Evolutionary conservation across 1,140 invertebrate genomes (phyloP), one percentile per base, ranked within the genome.

Genomic region (Bemisia tabaci): DNA sequence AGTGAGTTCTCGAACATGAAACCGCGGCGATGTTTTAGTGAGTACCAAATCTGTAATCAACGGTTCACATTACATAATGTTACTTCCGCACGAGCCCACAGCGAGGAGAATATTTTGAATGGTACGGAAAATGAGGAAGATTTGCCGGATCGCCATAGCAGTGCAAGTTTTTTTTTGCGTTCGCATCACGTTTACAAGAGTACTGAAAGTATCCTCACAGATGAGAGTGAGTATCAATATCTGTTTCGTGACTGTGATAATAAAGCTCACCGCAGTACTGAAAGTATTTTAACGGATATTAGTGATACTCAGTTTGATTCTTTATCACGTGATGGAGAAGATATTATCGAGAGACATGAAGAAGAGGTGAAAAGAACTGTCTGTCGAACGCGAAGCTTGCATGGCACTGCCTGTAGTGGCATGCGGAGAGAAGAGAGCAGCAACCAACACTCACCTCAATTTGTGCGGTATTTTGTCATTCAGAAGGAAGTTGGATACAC

Each of bases 21-120:
- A 71, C 80, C 86, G 0, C 79, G 86, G 64, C 75, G 87, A 62
- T 86, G 86, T 65, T 80, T 88, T 26, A 88, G 87, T 11, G 87
- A 90, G 71, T 89, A 90, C 73, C 87, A 89, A n/a, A 68, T 1
- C 67, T 71, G 58, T 72, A 67, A 74, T 73, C 33, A 75, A 75
- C 65, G 59, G 67, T 0, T 71, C 72, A 60, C 73, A 70, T 64
- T 67, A 73, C 11, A 58, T 21, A 65, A 17, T 11, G 64, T 58
- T 24, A 65, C 33, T 48, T 48, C 58, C 17, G 59, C 39, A 58
- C 27, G 64, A 26, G 39, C 64, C 12, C 76, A 84, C 64, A 89
- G 87, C 67, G 87, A 90, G 74, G 88, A 90, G 72, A 90, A 87
- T 21, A 80, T 91, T 58, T 75, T 91, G 1, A 88, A 87, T 0